Base-by-base conservation (phyloP, 2,113 vertebrate species). In the Synodontis membranacea region DNA sequence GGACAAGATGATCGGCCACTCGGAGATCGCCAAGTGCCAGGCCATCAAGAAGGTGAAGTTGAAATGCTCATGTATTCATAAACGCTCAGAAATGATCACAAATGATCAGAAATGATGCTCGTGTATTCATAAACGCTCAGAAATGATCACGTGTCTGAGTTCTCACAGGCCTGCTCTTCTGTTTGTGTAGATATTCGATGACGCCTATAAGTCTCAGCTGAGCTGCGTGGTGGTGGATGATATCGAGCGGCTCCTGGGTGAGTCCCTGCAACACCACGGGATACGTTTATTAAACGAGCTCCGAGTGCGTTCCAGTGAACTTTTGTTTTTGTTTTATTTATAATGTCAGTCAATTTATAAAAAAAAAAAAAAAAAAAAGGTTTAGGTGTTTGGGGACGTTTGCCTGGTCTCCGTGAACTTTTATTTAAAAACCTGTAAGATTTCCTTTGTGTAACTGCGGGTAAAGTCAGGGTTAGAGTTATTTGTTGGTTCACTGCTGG, bases 191-290 rank as follows among this genome's bases (percentile, higher is more conserved):
- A 97, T 99, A 92, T 99, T 99, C 90, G 98, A 99, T 85, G 98
- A 99, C 82, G 98, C 98, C 0, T 98, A 99, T 93, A 99, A 99
- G 93, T 99, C 98, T 76, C 98, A 99, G 89, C 96, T 99, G 91
- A 99, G 98, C 93, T 99, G 98, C 84, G 96, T 99, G 52, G 96
- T 99, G 0, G 97, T 99, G 89, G 98, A 99, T 0, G 98, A 99
- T 93, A 99, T 99, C 6, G 98, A 99, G 78, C 95, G 98, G 2
- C 94, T 99, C 62, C 86, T 99, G 62, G 98, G 98, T 99, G 89
- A 96, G 96, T 90, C 14, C 39, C 66, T 42, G 37, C 19, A 70
- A 39, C 34, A 10, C 8, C 66, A 23, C 34, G 3, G 37, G 8
- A 70, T 60, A 9, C 58, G 28, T 25, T 11, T 11, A n/a, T 60